Evolutionary conservation across 2,888 invertebrate species (phyloP).

Genomic region (Phania funesta): DNA sequence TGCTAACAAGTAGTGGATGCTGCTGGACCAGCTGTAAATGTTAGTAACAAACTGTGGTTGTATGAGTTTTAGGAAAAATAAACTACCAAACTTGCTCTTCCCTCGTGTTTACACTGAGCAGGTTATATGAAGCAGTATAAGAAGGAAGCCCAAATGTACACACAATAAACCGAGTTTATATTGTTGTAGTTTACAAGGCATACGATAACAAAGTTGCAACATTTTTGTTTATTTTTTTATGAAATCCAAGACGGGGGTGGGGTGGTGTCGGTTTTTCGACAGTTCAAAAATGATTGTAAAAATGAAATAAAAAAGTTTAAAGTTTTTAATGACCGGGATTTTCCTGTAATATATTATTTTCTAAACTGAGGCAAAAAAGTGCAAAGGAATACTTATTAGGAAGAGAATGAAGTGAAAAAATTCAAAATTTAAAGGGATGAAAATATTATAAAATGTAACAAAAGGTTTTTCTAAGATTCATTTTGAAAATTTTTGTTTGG

Average conservation of each 20-base stretch:
- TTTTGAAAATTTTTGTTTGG: neutral
- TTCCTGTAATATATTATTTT: conserved; percentile 56
- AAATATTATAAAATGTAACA: neutral
- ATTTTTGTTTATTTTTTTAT: conserved; percentile 6
- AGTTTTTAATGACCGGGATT: conserved; percentile 59
- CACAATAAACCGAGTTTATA: conserved; percentile 47
- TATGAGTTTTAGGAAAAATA: conserved; percentile 22
- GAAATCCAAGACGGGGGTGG: neutral
- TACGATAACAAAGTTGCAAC: conserved; percentile 46
- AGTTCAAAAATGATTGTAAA: neutral
- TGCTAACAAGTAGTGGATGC: conserved; percentile 2
- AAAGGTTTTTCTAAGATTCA: no score
- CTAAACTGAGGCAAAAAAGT: neutral
- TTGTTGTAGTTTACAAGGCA: conserved; percentile 44
- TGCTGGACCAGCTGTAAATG: conserved; percentile 2
- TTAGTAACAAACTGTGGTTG: conserved; percentile 15
- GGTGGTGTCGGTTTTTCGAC: neutral
- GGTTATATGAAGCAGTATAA: neutral
- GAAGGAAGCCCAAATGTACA: neutral
- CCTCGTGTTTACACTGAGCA: neutral
- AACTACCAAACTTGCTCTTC: conserved; percentile 23
- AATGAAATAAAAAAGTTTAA: conserved; percentile 1
- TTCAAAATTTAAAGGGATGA: neutral
- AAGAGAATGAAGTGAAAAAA: neutral
- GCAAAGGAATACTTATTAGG: conserved; percentile 3